Evolutionary conservation across 35 echinoderm and acorn worm genomes (phyloP).

Genomic region (Nesometra sesokonis): DNA sequence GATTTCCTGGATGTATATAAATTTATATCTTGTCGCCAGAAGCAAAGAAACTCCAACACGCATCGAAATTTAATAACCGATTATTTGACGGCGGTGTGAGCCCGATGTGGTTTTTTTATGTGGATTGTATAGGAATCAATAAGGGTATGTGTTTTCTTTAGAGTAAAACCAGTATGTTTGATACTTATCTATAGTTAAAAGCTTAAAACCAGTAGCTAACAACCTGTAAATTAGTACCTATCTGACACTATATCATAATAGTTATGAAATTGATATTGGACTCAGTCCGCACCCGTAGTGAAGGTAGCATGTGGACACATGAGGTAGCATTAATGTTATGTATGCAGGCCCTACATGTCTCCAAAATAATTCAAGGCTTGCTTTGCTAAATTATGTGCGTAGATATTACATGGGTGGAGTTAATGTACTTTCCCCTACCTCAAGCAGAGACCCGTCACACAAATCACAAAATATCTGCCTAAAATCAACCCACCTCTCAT

Average conservation of each 20-base stretch:
- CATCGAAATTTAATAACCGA: background rate
- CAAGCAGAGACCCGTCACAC: background rate
- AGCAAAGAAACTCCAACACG: background rate
- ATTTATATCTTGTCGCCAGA: background rate
- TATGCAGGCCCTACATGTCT: background rate
- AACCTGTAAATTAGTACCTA: background rate
- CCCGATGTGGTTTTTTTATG: background rate
- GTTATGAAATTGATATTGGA: background rate
- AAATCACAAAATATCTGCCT: background rate
- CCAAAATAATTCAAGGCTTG: background rate
- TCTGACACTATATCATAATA: background rate
- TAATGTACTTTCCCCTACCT: background rate
- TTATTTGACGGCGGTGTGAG: background rate
- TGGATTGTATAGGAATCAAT: background rate
- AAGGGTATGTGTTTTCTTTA: background rate
- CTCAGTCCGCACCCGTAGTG: background rate
- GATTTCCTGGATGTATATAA: background rate
- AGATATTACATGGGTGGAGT: background rate
- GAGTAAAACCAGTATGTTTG: background rate
- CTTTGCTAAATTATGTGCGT: background rate
- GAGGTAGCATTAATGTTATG: background rate
- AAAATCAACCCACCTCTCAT: background rate
- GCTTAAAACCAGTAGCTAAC: no score
- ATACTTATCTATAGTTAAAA: background rate
- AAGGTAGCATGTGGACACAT: background rate